Percentiles rank a stretch among this genome's conserved stretches.
phyloP scores from a whole-genome alignment of 2,888 invertebrate genomes.

The Andrena bucephala region DNA sequence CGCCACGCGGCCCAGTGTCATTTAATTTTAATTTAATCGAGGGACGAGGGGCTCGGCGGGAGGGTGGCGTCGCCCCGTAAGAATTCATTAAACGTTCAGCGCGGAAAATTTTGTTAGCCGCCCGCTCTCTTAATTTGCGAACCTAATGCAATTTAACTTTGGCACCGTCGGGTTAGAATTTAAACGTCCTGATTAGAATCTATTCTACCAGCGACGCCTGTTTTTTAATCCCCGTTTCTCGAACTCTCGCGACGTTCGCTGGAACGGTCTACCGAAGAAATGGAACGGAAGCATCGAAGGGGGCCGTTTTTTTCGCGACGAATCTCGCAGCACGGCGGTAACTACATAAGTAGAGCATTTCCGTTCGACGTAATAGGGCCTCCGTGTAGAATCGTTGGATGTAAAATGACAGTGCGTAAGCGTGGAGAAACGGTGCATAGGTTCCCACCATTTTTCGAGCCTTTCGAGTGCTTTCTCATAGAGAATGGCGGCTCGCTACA shows the following conservation, averaged over 20 bases:
- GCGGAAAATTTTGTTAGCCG: slow-evolving; percentile 33
- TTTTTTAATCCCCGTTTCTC: slow-evolving; percentile 1
- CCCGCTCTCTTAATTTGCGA: slow-evolving; percentile 41
- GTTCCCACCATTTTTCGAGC: slow-evolving; percentile 7
- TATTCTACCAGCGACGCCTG: slow-evolving; percentile 15
- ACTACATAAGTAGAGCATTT: slow-evolving; percentile 58
- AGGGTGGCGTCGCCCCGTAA: slow-evolving; percentile 24
- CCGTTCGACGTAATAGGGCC: slow-evolving; percentile 57
- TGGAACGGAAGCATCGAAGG: slow-evolving; percentile 33
- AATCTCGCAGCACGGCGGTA: slow-evolving; percentile 24
- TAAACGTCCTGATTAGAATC: slow-evolving; percentile 48
- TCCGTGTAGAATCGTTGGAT: slow-evolving; percentile 43
- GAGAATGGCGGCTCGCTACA: not conserved
- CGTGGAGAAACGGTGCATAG: slow-evolving; percentile 6
- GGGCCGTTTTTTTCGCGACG: slow-evolving; percentile 22
- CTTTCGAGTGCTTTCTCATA: slow-evolving; percentile 15
- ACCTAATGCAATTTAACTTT: slow-evolving; percentile 45
- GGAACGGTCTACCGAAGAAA: too few relatives aligned
- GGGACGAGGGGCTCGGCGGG: slow-evolving; percentile 1
- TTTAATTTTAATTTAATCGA: slow-evolving; percentile 35
- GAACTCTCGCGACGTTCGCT: not conserved
- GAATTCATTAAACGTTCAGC: slow-evolving; percentile 45
- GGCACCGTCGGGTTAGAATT: slow-evolving; percentile 36
- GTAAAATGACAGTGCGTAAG: not conserved
- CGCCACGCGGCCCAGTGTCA: not conserved